A percentile compares a stretch with the other conserved stretches of the same genome.
Evolutionary conservation across 2,888 invertebrate genomes (phyloP).

Genomic region (Callimorpha dominula): DNA sequence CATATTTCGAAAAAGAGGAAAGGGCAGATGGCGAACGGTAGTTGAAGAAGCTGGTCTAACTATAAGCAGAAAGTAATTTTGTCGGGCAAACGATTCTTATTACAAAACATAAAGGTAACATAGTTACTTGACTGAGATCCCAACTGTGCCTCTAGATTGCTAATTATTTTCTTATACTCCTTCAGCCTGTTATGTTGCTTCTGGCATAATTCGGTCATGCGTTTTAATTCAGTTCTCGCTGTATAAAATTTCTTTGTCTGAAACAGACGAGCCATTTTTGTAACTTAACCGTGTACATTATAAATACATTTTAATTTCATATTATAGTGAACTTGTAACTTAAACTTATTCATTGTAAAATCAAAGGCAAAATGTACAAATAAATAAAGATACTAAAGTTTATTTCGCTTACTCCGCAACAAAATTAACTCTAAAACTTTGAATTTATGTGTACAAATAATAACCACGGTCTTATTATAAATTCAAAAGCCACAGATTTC

Average conservation of each 20-base stretch:
- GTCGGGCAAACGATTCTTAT: too few relatives aligned
- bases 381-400: constrained; percentile 2
- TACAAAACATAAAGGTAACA: neutral
- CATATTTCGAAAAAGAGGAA: too few relatives aligned
- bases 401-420: neutral
- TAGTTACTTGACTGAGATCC: constrained; percentile 66
- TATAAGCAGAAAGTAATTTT: too few relatives aligned
- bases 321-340: neutral
- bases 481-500: constrained; percentile 20
- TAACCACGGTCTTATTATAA: constrained; percentile 18
- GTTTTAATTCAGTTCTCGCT: constrained; percentile 75
- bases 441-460: constrained; percentile 16
- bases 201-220: constrained; percentile 77
- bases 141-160: constrained; percentile 69
- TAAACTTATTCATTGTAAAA: neutral
- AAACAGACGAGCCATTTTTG: constrained; percentile 14
- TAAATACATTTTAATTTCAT: neutral
- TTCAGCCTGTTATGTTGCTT: constrained; percentile 79
- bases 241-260: constrained; percentile 82
- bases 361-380: neutral
- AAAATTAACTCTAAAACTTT: constrained; percentile 12
- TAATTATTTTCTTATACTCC: constrained; percentile 76
- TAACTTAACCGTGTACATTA: neutral
- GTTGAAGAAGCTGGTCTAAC: too few relatives aligned
- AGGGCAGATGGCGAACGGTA: too few relatives aligned